phyloP scores from a whole-genome alignment of 1,140 invertebrate genomes.

The Rhyzopertha dominica region DNA sequence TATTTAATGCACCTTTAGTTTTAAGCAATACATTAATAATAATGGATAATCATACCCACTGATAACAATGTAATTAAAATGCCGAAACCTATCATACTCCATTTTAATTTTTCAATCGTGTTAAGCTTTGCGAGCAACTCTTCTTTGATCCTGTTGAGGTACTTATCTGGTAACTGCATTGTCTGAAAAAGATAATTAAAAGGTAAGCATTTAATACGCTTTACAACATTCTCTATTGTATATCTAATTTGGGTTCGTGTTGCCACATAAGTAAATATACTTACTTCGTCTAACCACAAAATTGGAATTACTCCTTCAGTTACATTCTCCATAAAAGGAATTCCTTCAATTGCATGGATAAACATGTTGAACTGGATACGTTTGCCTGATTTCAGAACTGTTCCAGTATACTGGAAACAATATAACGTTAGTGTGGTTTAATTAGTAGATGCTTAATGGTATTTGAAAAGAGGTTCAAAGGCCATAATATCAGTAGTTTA shows the following conservation, averaged over 20 bases:
- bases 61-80: too few species aligned
- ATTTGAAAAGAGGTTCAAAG: too few species aligned
- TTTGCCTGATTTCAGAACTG: constrained; percentile 25
- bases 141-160: constrained; percentile 10
- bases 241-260: too few species aligned
- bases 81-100: constrained; percentile 13
- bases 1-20: too few species aligned
- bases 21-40: too few species aligned
- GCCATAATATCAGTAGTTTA: too few species aligned
- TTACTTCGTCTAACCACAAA: constrained; percentile 35
- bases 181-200: too few species aligned
- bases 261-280: too few species aligned
- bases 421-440: constrained; percentile 3
- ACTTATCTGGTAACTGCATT: too few species aligned
- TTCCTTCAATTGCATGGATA: constrained; percentile 22
- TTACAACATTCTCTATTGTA: too few species aligned
- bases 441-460: neutral
- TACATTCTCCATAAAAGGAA: constrained; percentile 25
- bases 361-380: constrained; percentile 34
- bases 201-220: too few species aligned
- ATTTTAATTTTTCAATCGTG: constrained; percentile 15
- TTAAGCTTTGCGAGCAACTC: constrained; percentile 14
- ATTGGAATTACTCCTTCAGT: constrained; percentile 25
- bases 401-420: constrained; percentile 28
- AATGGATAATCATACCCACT: too few species aligned